Evolutionary conservation across 2,113 vertebrate species (phyloP), one percentile per base, ranked within the genome.

Genomic region (Dicerorhinus sumatrensis): DNA sequence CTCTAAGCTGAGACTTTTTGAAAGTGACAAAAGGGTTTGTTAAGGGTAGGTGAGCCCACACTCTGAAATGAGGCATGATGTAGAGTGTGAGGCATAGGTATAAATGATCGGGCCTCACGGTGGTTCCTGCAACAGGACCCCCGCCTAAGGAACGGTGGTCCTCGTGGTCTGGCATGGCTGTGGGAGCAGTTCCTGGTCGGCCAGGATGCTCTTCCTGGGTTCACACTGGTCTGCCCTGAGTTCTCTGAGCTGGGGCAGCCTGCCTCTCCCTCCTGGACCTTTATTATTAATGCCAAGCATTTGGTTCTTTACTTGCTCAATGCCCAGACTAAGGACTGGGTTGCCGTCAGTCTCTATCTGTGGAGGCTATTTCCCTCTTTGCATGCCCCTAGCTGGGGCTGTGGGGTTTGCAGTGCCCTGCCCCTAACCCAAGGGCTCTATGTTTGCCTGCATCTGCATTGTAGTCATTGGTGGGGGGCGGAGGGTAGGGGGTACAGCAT

Each of bases 11-110:
- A 67, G 84, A 42, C 54, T 89, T 94, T 95, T 65, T 72, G 88
- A 96, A 97, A 85, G 81, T 85, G 70, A 67, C 70, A 33, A 48
- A 85, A 75, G 58, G 87, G 60, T 96, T 92, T 95, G 91, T 82
- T 91, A 94, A 96, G 80, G 70, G 56, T 36, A 63, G 92, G 63
- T 3, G 77, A 97, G 70, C 33, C 75, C 14, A 76, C 63, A 84
- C 46, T 90, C 87, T 97, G 69, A 79, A 87, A 54, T 21, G 89
- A 92, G 87, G 84, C n/a, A 2, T 72, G 87, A 39, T 58, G 67
- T 42, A 46, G 65, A 87, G 79, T 67, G 39, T 72, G 76, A 94
- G 65, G 46, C 65, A 29, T 67, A 87, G 54, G 87, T 83, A 36
- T 91, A 73, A 91, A 79, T 96, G 51, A 58, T 80, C 36, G 27